Evolutionary conservation across 2,113 vertebrate species (phyloP).

Genomic region (Muntiacus reevesi): DNA sequence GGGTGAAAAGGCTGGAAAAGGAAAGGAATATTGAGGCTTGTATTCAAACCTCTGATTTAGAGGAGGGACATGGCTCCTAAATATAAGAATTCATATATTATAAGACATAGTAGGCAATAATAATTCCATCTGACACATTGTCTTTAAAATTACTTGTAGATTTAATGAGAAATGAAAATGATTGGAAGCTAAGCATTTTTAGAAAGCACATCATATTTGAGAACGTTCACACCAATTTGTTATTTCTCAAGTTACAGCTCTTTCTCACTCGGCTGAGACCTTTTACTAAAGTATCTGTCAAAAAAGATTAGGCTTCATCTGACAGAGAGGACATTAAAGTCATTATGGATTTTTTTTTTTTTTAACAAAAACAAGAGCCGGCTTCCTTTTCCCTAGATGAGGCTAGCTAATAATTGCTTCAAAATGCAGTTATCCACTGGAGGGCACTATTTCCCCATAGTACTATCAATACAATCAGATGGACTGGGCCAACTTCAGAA

Average conservation of each 20-base stretch:
- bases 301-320: not conserved
- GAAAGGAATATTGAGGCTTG: not conserved
- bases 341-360: not conserved
- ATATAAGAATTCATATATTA: not conserved
- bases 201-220: not conserved
- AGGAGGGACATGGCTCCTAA: not conserved
- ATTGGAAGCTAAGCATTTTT: not conserved
- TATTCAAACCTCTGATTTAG: not conserved
- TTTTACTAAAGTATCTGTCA: not conserved
- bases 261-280: not conserved
- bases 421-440: slow-evolving; percentile 34
- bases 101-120: not conserved
- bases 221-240: not conserved
- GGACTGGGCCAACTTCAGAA: not conserved
- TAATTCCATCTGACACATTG: not conserved
- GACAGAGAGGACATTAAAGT: not conserved
- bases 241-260: not conserved
- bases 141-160: not conserved
- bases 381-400: not conserved
- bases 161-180: not conserved
- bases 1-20: not conserved
- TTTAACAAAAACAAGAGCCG: not conserved
- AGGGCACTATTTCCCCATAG: slow-evolving; percentile 51
- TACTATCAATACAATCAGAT: not conserved
- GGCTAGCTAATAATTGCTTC: not conserved